Percentiles rank a stretch among this genome's conserved stretches.
These are phyloP conservation scores for Oncorhynchus kisutch DNA, from an alignment of 2,113 vertebrate species.

Conservation along the genomic window DNA sequence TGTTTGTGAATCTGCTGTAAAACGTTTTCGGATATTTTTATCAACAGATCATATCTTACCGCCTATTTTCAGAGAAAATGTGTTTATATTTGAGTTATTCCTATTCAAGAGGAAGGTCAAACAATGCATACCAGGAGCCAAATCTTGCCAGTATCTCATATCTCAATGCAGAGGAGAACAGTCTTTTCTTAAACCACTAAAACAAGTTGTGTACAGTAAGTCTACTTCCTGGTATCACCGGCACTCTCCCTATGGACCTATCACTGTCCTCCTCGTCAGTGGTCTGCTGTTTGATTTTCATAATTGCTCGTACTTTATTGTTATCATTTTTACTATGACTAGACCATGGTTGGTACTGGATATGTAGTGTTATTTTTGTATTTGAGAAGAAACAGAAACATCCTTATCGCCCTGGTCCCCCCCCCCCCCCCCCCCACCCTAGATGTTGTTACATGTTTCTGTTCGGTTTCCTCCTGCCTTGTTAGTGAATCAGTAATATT, in stretches of 20 bases:
- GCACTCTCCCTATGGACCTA: neutral
- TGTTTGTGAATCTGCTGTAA: conserved; percentile 30
- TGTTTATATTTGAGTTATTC: conserved; percentile 20
- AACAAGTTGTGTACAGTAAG: conserved; percentile 2
- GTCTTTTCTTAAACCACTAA: conserved; percentile 5
- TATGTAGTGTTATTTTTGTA: conserved; percentile 78
- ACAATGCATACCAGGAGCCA: neutral
- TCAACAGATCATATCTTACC: conserved; percentile 44
- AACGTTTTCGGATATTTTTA: conserved; percentile 20
- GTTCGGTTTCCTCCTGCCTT: conserved; percentile 10
- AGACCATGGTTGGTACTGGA: conserved; percentile 36
- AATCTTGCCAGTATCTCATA: neutral
- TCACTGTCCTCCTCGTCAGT: conserved; percentile 25
- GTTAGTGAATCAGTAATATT: conserved; percentile 32
- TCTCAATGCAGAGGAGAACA: conserved; percentile 6
- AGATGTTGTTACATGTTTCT: conserved; percentile 23
- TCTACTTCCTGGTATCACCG: conserved; percentile 8
- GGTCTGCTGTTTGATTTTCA: conserved; percentile 25
- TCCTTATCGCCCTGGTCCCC: conserved; percentile 71
- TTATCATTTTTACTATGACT: neutral
- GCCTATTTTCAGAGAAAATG: conserved; percentile 1
- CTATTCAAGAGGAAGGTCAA: neutral
- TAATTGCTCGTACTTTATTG: conserved; percentile 22
- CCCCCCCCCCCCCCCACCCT: no score
- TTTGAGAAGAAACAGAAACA: conserved; percentile 40